These are phyloP conservation scores for Paramormyrops kingsleyae DNA, from an alignment of 2,113 vertebrate genomes.

Conservation along the genomic window DNA sequence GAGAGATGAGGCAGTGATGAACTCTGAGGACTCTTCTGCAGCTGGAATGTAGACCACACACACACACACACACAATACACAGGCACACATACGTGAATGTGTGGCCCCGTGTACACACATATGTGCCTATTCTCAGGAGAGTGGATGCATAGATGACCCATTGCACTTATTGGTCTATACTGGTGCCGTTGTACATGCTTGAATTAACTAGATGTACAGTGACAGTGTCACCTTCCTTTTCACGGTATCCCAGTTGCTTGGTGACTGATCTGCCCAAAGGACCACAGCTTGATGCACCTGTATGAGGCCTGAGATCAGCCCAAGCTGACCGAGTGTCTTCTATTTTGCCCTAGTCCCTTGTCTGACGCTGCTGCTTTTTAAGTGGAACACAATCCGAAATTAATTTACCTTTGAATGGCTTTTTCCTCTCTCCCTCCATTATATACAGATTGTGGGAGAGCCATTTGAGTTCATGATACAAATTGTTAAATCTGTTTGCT, in stretches of 20 bases:
- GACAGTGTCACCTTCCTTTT: not conserved
- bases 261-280: not conserved
- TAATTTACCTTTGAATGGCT: not conserved
- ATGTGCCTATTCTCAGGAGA: not conserved
- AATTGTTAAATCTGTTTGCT: not conserved
- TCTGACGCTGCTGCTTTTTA: not conserved
- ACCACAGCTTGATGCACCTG: not conserved
- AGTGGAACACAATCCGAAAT: not conserved
- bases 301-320: not conserved
- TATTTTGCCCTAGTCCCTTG: not conserved
- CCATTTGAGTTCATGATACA: not conserved
- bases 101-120: not conserved
- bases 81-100: not conserved
- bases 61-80: not conserved
- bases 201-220: not conserved
- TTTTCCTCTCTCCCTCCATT: not conserved
- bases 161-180: not conserved
- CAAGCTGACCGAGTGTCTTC: not conserved
- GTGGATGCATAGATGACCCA: not conserved
- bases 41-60: not conserved
- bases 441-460: not conserved
- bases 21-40: not conserved
- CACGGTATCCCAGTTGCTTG: not conserved
- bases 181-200: not conserved
- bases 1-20: not conserved